A percentile compares a stretch with the other conserved stretches of the same genome.
These are phyloP conservation scores for Colletes latitarsis DNA, from an alignment of 1,140 invertebrate genomes.

Conservation along the genomic window DNA sequence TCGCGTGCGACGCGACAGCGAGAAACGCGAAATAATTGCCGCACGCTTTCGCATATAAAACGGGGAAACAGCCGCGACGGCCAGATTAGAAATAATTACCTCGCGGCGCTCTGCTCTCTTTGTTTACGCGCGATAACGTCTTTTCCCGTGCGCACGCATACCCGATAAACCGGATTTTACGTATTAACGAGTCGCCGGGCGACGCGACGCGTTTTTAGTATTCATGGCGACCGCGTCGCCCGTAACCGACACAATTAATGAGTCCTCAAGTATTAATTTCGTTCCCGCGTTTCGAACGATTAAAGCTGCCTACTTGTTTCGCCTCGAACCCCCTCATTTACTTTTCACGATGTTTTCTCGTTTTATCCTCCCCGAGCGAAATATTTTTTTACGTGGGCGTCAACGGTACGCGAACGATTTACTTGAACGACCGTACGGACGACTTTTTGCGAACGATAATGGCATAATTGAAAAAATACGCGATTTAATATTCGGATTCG, in stretches of 20 bases:
- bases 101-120: conserved; percentile 46
- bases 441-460: neutral
- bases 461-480: too few relatives aligned
- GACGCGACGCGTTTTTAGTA: conserved; percentile 39
- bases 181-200: conserved; percentile 51
- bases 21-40: conserved; percentile 47
- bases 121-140: conserved; percentile 56
- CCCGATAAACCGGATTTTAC: conserved; percentile 61
- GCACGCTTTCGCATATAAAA: conserved; percentile 35
- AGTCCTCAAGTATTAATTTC: conserved; percentile 39
- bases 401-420: conserved; percentile 2
- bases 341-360: neutral
- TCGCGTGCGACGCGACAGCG: conserved; percentile 13
- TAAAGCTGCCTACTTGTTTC: conserved; percentile 16
- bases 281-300: conserved; percentile 4
- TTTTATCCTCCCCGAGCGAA: neutral
- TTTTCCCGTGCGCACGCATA: conserved; percentile 45
- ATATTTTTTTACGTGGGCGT: neutral
- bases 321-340: conserved; percentile 3
- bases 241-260: conserved; percentile 51
- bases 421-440: neutral
- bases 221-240: conserved; percentile 36
- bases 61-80: conserved; percentile 26
- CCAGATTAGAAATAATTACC: conserved; percentile 63
- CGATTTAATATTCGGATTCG: too few relatives aligned